Conservation (phyloP, 2,797 vertebrate genomes). For the Falco biarmicus region DNA sequence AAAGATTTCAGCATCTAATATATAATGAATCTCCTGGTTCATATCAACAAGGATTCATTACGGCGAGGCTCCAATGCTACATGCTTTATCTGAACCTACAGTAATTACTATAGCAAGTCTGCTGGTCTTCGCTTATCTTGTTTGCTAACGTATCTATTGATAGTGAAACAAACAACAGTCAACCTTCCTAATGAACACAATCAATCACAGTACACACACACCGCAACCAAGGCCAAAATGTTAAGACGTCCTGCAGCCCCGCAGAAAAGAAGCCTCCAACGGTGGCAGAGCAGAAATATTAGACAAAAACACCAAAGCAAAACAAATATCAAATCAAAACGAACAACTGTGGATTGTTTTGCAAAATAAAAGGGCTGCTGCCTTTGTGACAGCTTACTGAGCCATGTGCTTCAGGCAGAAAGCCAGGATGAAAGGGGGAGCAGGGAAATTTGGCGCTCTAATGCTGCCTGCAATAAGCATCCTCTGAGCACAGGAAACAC, state of each 20-base stretch:
- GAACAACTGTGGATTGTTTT: neutral
- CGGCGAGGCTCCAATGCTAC: conserved; percentile 25
- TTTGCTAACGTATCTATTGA: conserved; percentile 69
- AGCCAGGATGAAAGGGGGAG: neutral
- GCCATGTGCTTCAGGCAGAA: neutral
- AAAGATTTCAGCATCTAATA: conserved; percentile 51
- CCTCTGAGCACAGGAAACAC: neutral
- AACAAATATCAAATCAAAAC: neutral
- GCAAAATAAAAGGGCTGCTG: neutral
- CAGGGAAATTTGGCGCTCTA: neutral
- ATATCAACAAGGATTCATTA: conserved; percentile 73
- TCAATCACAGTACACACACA: conserved; percentile 59
- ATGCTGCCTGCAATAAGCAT: neutral
- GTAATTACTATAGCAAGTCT: conserved; percentile 74
- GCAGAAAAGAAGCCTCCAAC: neutral
- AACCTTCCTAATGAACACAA: conserved; percentile 73
- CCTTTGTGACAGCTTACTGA: conserved; percentile 8
- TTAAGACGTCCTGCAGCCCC: neutral
- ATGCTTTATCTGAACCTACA: conserved; percentile 70
- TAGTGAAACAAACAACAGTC: conserved; percentile 75
- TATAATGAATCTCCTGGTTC: conserved; percentile 59
- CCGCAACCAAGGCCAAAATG: conserved; percentile 28
- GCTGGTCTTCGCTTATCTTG: conserved; percentile 66
- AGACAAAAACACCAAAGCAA: neutral
- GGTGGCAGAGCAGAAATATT: neutral